Evolutionary conservation across 2,113 vertebrate genomes (phyloP).

Genomic region (Hemiscyllium ocellatum): DNA sequence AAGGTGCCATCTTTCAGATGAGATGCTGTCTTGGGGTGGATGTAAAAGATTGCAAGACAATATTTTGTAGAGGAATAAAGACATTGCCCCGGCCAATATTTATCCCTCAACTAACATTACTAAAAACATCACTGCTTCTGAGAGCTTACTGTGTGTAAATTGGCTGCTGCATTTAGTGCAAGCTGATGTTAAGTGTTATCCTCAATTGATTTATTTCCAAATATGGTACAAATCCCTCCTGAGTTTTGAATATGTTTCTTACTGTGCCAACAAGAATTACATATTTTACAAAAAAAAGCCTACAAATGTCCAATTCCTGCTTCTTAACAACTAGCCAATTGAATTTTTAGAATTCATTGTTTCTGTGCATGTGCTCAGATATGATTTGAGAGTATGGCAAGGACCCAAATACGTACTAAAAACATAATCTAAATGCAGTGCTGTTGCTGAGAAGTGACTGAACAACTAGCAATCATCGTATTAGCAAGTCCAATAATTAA

Average conservation of each 20-base stretch:
- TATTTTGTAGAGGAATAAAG: neutral
- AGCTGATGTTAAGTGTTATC: neutral
- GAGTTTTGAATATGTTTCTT: neutral
- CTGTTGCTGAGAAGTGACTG: neutral
- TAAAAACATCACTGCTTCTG: neutral
- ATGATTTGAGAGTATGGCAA: neutral
- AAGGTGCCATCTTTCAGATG: neutral
- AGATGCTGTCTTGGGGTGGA: neutral
- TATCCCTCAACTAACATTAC: neutral
- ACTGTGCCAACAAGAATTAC: neutral
- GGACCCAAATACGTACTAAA: neutral
- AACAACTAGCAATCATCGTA: neutral
- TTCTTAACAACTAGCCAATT: neutral
- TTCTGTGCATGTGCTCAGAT: no score
- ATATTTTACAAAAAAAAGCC: neutral
- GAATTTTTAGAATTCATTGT: neutral
- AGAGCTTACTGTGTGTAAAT: neutral
- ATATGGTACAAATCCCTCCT: neutral
- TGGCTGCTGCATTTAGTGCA: neutral
- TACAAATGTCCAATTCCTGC: neutral
- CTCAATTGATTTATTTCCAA: neutral
- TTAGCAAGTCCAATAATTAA: neutral
- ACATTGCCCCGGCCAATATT: neutral
- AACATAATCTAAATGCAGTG: conserved; percentile 8
- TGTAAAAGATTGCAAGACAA: neutral